Evolutionary conservation across 1,140 invertebrate species (phyloP), one percentile per base, ranked within the genome.

Genomic region (Sitobion miscanthi): DNA sequence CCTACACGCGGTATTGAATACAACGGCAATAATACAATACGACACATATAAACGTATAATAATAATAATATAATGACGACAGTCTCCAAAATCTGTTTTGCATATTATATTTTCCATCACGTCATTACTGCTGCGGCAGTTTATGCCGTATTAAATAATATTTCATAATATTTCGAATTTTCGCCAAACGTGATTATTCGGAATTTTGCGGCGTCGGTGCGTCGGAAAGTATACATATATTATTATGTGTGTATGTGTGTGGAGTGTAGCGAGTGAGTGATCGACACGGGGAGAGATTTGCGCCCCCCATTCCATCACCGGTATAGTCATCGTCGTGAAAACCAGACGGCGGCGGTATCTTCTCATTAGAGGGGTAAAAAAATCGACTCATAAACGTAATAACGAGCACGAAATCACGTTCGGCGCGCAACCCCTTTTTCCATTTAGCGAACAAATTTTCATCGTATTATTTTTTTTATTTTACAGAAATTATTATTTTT

Each of bases 371-470:
- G 88, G 88, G 54, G 88, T 30, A 54, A 57, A 90, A 90, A 90
- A 90, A 62, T 62, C 88, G 11, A 77, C 25, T 42, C 23, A 38
- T 62, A 90, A 90, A 90, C 57, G n/a, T 90, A 90, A 77, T 77
- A 77, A 90, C 89, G 57, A 90, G 89, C 91, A 86, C 91, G 91
- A 85, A 93, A 93, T 93, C 91, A 93, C 91, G 91, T 93, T 92
- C 91, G 77, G 38, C 38, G 14, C 25, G 25, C 88, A 62, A 86
- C 91, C 82, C 91, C 82, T 86, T 86, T 92, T 93, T 45, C 82
- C 77, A 85, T 93, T 85, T 54, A 20, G 2, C 42, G 17, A 30
- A 82, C 82, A 25, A 90, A 45, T 62, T 89, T 90, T 62, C 88
- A 23, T 90, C 52, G 23, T n/a, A 35, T 38, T 38, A 49, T 89